Evolutionary conservation across 2,888 invertebrate genomes (phyloP), one percentile per base, ranked within the genome.

Genomic region (Nomada fucata): DNA sequence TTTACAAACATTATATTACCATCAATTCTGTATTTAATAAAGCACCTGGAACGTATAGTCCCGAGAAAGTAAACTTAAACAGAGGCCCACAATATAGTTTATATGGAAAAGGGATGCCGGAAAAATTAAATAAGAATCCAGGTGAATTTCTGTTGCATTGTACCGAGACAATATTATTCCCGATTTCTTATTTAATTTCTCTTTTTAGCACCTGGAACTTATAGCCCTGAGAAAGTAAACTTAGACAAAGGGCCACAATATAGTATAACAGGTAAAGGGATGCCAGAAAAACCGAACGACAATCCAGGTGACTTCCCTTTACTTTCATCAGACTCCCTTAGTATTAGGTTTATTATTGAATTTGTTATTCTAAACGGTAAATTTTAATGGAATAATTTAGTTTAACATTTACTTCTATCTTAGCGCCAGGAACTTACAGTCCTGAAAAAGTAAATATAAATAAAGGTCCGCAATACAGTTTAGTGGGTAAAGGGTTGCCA

Each of bases 401-500:
- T 72, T 2, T 2, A 29, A 26, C n/a, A 5, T 47, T 29, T 7
- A 20, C 15, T 69, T 60, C 60, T 47, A 42, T 72, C 5, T 10
- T 95, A 76, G 96, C 96, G 23, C 96, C 96, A 36, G 95, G 95
- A 81, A 93, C 95, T 20, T 96, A 96, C 91, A 94, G 95, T 77
- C 95, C 96, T 53, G 96, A 96, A 88, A 95, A 96, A 87, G 89
- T 91, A 23, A 94, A 95, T 88, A 91, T 94, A 26, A 95, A 96
- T 87, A 94, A 94, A 83, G 94, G 95, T 5, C 96, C 96, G 7
- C 93, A 95, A 23, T 96, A 95, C 89, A 95, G 95, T 65, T 96
- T 97, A 44, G 55, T 26, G 9, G 81, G 81, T 26, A 82, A 74
- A 67, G 29, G 61, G 3, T 63, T 61, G 29, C 7, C 63, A 26